phyloP scores from a whole-genome alignment of 1,140 invertebrate species.

The Drosophila orena region DNA sequence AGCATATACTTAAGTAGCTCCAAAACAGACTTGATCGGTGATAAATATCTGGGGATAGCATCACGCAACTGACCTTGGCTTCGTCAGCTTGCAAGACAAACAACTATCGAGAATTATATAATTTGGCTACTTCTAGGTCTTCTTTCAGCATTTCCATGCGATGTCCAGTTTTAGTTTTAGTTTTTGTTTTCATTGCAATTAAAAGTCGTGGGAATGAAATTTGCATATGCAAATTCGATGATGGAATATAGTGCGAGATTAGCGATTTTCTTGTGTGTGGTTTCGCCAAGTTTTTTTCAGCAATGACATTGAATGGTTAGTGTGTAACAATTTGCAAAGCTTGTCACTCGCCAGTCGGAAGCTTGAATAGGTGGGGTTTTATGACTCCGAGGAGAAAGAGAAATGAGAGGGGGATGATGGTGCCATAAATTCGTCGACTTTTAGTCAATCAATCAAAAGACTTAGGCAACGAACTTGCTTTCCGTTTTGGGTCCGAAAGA shows the following conservation, averaged over 20 bases:
- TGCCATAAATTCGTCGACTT: constrained; percentile 24
- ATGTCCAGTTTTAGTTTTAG: constrained; percentile 11
- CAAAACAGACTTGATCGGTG: constrained; percentile 16
- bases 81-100: constrained; percentile 30
- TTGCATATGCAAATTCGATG: constrained; percentile 72
- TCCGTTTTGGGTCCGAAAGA: constrained; percentile 3
- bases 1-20: constrained; percentile 5
- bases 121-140: constrained; percentile 46
- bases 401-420: constrained; percentile 24
- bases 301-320: constrained; percentile 63
- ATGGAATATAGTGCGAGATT: constrained; percentile 49
- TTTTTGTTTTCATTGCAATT: constrained; percentile 54
- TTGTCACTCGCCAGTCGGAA: constrained; percentile 54
- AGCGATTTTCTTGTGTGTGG: constrained; percentile 35
- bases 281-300: constrained; percentile 14
- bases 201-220: constrained; percentile 78
- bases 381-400: constrained; percentile 19
- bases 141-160: constrained; percentile 33
- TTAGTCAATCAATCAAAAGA: constrained; percentile 52
- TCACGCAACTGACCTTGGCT: constrained; percentile 27
- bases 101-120: constrained; percentile 49
- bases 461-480: constrained; percentile 66
- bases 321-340: constrained; percentile 57
- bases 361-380: constrained; percentile 29
- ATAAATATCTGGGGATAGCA: constrained; percentile 28